Evolutionary conservation across 2,888 invertebrate genomes (phyloP).

Genomic region (Cephus runcator): DNA sequence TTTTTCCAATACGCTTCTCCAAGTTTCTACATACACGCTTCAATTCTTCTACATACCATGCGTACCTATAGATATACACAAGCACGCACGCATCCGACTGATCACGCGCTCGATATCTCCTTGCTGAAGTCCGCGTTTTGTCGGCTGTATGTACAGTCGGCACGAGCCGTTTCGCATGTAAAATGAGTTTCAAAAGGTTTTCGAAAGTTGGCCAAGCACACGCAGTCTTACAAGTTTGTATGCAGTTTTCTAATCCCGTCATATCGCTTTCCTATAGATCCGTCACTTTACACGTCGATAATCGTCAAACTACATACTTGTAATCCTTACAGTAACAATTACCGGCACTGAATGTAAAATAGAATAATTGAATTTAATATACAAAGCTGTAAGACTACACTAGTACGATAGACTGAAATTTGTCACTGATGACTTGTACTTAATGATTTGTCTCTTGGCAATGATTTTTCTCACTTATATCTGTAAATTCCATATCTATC

Average conservation of each 20-base stretch:
- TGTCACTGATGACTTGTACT: not conserved
- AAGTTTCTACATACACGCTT: not conserved
- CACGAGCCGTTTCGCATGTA: slow-evolving; percentile 22
- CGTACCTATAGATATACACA: not conserved
- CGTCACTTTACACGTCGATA: not conserved
- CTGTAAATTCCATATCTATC: not conserved
- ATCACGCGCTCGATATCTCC: slow-evolving; percentile 2
- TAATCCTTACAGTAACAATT: not conserved
- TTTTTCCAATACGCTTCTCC: not conserved
- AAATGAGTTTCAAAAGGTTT: slow-evolving; percentile 36
- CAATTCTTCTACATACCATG: not conserved
- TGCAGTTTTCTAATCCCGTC: slow-evolving; percentile 15
- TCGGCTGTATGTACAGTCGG: not conserved
- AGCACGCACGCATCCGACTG: not conserved
- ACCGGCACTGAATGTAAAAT: not conserved
- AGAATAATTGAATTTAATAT: not conserved
- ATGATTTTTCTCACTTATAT: not conserved
- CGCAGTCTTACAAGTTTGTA: slow-evolving; percentile 1
- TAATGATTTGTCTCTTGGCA: not conserved
- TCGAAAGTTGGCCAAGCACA: slow-evolving; percentile 38
- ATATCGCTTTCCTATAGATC: not conserved
- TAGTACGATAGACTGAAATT: too few species aligned
- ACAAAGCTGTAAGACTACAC: not conserved
- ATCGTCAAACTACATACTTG: not conserved
- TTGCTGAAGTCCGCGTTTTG: slow-evolving; percentile 3